Evolutionary conservation across 23 tunicate species (phyloP).

Genomic region (Clavelina lepadiformis): DNA sequence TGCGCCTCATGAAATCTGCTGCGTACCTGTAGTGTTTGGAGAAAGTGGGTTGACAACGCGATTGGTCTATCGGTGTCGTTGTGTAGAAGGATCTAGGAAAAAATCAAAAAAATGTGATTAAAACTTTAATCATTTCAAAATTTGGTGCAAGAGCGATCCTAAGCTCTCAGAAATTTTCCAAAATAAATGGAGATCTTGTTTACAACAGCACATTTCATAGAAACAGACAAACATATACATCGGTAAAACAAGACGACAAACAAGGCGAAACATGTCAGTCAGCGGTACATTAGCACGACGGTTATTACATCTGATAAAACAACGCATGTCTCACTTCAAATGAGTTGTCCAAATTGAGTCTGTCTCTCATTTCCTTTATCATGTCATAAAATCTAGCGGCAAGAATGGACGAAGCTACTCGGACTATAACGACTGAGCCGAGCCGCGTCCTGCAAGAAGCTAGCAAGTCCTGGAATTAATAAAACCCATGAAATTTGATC

Average conservation of each 20-base stretch:
- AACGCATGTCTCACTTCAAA: constrained; percentile 83
- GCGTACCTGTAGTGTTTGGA: constrained; percentile 4
- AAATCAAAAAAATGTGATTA: no score
- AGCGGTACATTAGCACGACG: no score
- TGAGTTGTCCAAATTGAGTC: constrained; percentile 24
- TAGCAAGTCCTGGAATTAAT: constrained; percentile 17
- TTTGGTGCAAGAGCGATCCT: no score
- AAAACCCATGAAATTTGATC: no score
- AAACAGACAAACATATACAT: no score
- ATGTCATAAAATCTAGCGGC: constrained; percentile 39
- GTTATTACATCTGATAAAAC: no score
- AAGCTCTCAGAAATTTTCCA: no score
- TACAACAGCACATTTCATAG: no score
- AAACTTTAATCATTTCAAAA: no score
- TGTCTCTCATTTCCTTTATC: constrained; percentile 33
- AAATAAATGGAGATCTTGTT: no score
- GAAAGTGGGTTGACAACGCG: not conserved
- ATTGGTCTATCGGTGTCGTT: not conserved
- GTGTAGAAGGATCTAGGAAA: constrained; percentile 3
- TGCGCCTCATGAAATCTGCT: not conserved
- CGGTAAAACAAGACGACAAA: no score
- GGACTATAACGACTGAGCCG: constrained; percentile 38
- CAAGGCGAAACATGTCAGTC: no score
- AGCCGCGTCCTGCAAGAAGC: not conserved
- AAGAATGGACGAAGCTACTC: constrained; percentile 39